Conservation (phyloP, 2,113 vertebrate genomes). For the Melanerpes formicivorus region DNA sequence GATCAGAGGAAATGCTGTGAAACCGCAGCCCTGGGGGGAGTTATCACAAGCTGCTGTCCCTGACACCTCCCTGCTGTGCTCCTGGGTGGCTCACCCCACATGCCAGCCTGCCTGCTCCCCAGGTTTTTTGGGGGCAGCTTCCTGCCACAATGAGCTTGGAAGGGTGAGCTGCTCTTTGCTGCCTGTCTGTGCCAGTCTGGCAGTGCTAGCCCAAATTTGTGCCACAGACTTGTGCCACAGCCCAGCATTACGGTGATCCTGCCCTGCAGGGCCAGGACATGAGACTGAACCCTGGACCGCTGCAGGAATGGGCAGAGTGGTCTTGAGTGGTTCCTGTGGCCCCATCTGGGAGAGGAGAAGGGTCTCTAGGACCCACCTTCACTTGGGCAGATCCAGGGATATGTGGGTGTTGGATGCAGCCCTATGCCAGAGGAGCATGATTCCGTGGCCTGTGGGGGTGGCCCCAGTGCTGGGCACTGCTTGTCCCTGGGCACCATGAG, state of each 20-base stretch:
- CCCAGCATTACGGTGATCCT: too few relatives aligned
- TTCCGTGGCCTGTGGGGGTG: neutral
- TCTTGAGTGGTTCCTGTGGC: neutral
- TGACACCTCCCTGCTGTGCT: neutral
- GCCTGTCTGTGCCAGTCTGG: neutral
- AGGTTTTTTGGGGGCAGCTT: neutral
- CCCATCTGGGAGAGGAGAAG: accelerated
- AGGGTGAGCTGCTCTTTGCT: neutral
- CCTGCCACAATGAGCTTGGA: neutral
- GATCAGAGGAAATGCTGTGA: slow-evolving; percentile 26
- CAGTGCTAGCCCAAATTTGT: too few relatives aligned
- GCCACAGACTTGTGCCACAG: too few relatives aligned
- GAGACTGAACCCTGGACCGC: neutral
- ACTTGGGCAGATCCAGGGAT: neutral
- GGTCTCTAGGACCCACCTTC: too few relatives aligned
- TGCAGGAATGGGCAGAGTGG: neutral
- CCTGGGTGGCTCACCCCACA: neutral
- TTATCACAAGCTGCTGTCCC: neutral
- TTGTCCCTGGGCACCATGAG: neutral
- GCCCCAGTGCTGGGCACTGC: neutral
- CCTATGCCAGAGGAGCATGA: neutral
- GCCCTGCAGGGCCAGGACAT: too few relatives aligned
- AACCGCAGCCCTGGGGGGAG: slow-evolving; percentile 12
- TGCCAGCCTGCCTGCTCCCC: accelerated
- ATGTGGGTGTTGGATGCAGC: accelerated